These are phyloP conservation scores for Automeris io DNA, from an alignment of 2,888 invertebrate species.

Conservation along the genomic window DNA sequence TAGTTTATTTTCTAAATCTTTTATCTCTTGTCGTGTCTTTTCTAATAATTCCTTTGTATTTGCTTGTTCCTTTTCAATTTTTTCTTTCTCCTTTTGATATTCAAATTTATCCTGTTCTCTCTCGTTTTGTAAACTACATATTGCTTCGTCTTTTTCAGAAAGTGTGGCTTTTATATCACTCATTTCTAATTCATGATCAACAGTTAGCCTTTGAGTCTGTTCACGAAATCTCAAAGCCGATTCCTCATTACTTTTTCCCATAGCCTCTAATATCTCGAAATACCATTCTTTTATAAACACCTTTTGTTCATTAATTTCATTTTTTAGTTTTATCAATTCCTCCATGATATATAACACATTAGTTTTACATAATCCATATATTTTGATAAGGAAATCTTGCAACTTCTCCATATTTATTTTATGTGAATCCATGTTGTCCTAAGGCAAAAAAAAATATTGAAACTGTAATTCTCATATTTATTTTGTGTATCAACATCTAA, in stretches of 20 bases:
- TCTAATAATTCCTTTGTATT: conserved; percentile 51
- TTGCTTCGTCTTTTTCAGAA: conserved; percentile 74
- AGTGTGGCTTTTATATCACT: conserved; percentile 79
- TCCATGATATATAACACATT: conserved; percentile 76
- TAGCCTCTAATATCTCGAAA: conserved; percentile 70
- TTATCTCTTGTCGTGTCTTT: conserved; percentile 42
- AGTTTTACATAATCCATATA: conserved; percentile 74
- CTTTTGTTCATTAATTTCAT: conserved; percentile 72
- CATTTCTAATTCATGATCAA: conserved; percentile 81
- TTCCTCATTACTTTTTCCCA: conserved; percentile 73
- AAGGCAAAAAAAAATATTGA: conserved; percentile 46
- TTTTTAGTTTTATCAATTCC: conserved; percentile 76
- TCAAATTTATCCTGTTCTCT: conserved; percentile 43
- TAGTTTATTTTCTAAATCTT: conserved; percentile 48
- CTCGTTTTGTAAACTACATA: conserved; percentile 50
- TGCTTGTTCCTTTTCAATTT: conserved; percentile 45
- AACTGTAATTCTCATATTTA: too few species aligned
- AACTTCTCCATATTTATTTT: conserved; percentile 80
- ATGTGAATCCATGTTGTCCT: conserved; percentile 85
- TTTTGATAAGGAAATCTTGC: conserved; percentile 66
- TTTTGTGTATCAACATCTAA: too few species aligned
- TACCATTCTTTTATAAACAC: conserved; percentile 65
- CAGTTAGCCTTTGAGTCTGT: conserved; percentile 77
- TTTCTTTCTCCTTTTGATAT: conserved; percentile 51
- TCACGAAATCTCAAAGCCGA: conserved; percentile 75